Evolutionary conservation across 2,888 invertebrate genomes (phyloP).

Genomic region (Corythucha ciliata): DNA sequence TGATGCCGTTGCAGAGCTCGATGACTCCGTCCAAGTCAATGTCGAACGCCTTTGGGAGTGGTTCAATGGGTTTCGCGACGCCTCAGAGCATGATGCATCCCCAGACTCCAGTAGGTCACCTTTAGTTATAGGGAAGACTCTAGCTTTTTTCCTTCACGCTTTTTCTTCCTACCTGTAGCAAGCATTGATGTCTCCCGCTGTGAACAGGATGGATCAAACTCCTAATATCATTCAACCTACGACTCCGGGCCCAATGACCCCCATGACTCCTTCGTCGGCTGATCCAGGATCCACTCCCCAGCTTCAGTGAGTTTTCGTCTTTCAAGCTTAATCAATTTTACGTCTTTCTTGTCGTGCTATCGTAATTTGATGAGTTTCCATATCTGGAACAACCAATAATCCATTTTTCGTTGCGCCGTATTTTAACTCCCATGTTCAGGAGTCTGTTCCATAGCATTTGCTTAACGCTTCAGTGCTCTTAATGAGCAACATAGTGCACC

Average conservation of each 20-base stretch:
- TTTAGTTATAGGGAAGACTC: too few relatives aligned
- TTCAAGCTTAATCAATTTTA: too few relatives aligned
- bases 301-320: constrained; percentile 77
- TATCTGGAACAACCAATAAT: too few relatives aligned
- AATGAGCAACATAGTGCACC: too few relatives aligned
- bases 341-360: too few relatives aligned
- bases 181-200: constrained; percentile 77
- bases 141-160: not conserved
- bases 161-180: constrained; percentile 46
- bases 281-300: constrained; percentile 92
- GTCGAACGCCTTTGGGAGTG: constrained; percentile 61
- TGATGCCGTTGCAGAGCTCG: constrained; percentile 55
- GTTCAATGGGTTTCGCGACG: constrained; percentile 55
- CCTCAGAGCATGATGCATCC: constrained; percentile 83
- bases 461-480: too few relatives aligned
- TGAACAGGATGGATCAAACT: constrained; percentile 42
- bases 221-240: constrained; percentile 55
- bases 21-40: constrained; percentile 40
- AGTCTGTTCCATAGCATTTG: too few relatives aligned
- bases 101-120: constrained; percentile 63
- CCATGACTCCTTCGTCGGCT: constrained; percentile 82
- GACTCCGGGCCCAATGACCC: constrained; percentile 70
- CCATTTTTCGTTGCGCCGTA: too few relatives aligned
- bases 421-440: too few relatives aligned
- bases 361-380: too few relatives aligned